Evolutionary conservation across 2,888 invertebrate species (phyloP), one percentile per base, ranked within the genome.

Genomic region (Zaprionus lineosus): DNA sequence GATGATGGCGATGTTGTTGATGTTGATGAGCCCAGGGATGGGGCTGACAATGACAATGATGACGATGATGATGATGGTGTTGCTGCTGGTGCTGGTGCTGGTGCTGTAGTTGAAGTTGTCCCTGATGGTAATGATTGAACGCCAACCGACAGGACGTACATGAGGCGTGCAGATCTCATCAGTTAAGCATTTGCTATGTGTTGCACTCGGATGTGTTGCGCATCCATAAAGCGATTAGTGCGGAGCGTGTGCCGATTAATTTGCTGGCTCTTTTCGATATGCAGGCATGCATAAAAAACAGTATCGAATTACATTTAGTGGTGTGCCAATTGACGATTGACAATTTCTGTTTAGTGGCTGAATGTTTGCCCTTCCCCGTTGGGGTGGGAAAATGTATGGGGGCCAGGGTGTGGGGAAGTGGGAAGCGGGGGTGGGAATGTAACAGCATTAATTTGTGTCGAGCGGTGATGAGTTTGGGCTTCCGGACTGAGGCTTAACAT

Each of bases 221-320:
- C 57, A 57, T 68, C 68, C 61, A 77, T 77, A 69, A 81, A 66
- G 77, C 74, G 83, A 82, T 77, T 77, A 84, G 74, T 59, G 50
- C 29, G 57, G 40, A 66, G 61, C 77, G 78, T 82, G 85, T 77
- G 58, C 41, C 78, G 78, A 82, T 84, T 84, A 77, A 77, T 77
- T 84, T 59, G 57, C 40, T 52, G 46, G 28, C 39, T 36, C 40
- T 53, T 50, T 81, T 58, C 62, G 82, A 74, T 74, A 63, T 63
- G 47, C 40, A 31, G n/a, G 26, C 61, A 70, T 31, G 55, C 74
- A 75, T 43, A 55, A 81, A 68, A 81, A 72, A 59, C 18, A 12
- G 65, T 61, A 81, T 77, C 74, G 39, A 73, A 73, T 84, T 77
- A 59, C 76, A 28, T 58, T 53, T 58, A 40, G 53, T 41, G 28